Evolutionary conservation across 1,140 invertebrate species (phyloP).

Genomic region (Seison nebaliae): DNA sequence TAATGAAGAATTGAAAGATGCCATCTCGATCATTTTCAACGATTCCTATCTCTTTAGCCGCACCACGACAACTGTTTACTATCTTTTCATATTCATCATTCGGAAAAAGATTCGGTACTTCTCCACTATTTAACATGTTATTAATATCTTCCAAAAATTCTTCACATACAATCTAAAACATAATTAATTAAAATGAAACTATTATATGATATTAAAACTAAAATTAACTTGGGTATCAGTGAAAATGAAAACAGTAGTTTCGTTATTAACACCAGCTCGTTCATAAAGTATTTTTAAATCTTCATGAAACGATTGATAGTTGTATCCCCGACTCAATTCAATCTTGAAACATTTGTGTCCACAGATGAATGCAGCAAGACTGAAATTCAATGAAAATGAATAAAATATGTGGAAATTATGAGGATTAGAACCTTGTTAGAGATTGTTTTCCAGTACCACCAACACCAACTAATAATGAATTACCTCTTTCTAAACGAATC

Average conservation of each 20-base stretch:
- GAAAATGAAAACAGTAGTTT: conserved; percentile 28
- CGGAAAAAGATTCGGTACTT: conserved; percentile 34
- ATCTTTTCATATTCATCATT: conserved; percentile 53
- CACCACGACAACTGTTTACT: conserved; percentile 38
- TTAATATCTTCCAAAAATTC: conserved; percentile 64
- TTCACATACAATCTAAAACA: conserved; percentile 39
- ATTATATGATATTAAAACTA: not conserved
- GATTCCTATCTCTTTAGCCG: conserved; percentile 42
- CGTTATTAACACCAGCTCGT: conserved; percentile 24
- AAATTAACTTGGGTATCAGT: conserved; percentile 22
- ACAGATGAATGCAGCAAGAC: conserved; percentile 26
- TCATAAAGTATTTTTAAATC: conserved; percentile 44
- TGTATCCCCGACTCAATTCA: conserved; percentile 51
- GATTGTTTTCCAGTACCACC: conserved; percentile 31
- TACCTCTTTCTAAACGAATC: conserved; percentile 27
- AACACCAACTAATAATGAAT: conserved; percentile 29
- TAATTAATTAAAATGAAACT: not conserved
- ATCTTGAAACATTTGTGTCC: conserved; percentile 50
- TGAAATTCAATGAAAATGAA: not conserved
- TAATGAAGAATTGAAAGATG: conserved; percentile 37
- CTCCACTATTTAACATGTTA: conserved; percentile 38
- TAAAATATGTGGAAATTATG: conserved; percentile 12
- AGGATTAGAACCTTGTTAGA: conserved; percentile 27
- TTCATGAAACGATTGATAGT: conserved; percentile 46
- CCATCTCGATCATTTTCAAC: conserved; percentile 40